Evolutionary conservation across 1,140 invertebrate species (phyloP).

Genomic region (Drosophila mojavensis): DNA sequence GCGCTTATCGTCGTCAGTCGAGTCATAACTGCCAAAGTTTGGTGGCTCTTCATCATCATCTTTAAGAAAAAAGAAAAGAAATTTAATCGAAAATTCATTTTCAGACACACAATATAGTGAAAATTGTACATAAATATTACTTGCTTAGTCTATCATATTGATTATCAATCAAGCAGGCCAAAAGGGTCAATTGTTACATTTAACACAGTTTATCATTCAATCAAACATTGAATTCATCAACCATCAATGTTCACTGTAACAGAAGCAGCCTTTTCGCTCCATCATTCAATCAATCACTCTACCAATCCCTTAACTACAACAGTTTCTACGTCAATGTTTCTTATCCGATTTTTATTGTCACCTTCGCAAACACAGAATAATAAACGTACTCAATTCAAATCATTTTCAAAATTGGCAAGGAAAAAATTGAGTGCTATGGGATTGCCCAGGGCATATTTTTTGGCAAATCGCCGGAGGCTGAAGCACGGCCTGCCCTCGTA

Average conservation of each 20-base stretch:
- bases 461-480: slow-evolving; percentile 88
- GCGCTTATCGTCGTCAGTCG: slow-evolving; percentile 88
- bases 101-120: too few species aligned
- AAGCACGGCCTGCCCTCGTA: slow-evolving; percentile 89
- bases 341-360: slow-evolving; percentile 6
- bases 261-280: too few species aligned
- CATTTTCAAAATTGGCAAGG: slow-evolving; percentile 24
- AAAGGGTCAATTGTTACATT: too few species aligned
- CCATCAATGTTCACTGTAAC: too few species aligned
- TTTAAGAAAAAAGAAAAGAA: slow-evolving; percentile 65
- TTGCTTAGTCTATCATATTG: neutral
- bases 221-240: neutral
- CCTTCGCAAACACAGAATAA: neutral
- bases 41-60: slow-evolving; percentile 88
- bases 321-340: neutral
- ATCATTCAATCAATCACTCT: too few species aligned
- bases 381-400: slow-evolving; percentile 7
- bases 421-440: slow-evolving; percentile 92
- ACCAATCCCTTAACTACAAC: too few species aligned
- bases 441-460: slow-evolving; percentile 90
- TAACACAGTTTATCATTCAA: neutral
- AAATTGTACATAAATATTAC: neutral
- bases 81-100: neutral
- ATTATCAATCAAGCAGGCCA: too few species aligned
- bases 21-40: slow-evolving; percentile 85